Percentiles rank a stretch among this genome's conserved stretches.
Evolutionary conservation across 2,113 vertebrate species (phyloP).

Genomic region (Syngnathoides biaculeatus): DNA sequence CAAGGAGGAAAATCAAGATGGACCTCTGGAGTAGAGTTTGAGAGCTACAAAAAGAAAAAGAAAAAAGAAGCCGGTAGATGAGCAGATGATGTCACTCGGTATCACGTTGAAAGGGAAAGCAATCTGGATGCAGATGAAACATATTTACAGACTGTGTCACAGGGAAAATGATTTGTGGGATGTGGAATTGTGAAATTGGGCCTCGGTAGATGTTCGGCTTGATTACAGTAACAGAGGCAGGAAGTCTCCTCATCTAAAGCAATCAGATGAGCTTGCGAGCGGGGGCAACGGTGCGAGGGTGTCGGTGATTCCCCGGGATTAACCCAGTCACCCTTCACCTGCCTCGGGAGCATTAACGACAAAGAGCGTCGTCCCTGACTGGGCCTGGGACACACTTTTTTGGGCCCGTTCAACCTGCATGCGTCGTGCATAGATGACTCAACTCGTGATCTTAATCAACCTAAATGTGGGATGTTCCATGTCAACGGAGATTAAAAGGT

Average conservation of each 20-base stretch:
- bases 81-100: neutral
- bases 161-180: neutral
- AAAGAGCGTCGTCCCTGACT: neutral
- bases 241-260: neutral
- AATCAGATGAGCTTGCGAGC: neutral
- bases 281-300: conserved; percentile 12
- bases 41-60: neutral
- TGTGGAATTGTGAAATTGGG: neutral
- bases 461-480: neutral
- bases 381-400: neutral
- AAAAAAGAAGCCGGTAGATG: too few species aligned
- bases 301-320: conserved; percentile 38
- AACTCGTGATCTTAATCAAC: neutral
- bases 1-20: neutral
- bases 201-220: neutral
- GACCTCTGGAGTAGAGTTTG: neutral
- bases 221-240: neutral
- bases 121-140: neutral
- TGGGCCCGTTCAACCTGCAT: neutral
- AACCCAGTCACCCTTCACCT: conserved; percentile 30
- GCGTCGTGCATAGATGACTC: neutral
- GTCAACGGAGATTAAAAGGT: neutral
- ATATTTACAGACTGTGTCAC: neutral
- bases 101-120: neutral
- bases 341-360: conserved; percentile 17